These are phyloP conservation scores for Protula sp. DNA, from an alignment of 2,888 invertebrate species.

Conservation along the genomic window DNA sequence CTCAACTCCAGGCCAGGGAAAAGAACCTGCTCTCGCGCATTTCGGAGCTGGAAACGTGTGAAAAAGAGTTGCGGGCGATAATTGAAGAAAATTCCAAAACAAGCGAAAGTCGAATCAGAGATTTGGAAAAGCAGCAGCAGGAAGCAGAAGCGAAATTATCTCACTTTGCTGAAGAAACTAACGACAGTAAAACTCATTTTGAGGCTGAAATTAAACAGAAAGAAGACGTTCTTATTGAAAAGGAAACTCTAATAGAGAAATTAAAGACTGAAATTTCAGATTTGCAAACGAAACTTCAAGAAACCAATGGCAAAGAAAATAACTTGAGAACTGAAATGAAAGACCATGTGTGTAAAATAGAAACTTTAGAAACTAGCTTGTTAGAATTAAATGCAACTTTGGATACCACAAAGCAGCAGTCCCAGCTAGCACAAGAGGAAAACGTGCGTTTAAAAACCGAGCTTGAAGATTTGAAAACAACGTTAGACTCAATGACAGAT, in stretches of 20 bases:
- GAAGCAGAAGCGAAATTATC: no score
- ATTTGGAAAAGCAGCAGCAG: not conserved
- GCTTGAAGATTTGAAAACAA: slow-evolving; percentile 1
- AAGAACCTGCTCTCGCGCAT: not conserved
- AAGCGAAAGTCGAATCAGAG: not conserved
- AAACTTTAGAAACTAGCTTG: not conserved
- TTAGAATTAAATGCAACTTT: not conserved
- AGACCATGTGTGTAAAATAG: not conserved
- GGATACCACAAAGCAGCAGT: no score
- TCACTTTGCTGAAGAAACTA: no score
- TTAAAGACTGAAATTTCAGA: not conserved
- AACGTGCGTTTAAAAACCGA: not conserved
- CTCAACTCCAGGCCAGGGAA: not conserved
- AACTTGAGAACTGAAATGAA: not conserved
- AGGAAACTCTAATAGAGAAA: slow-evolving; percentile 4
- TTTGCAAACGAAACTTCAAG: not conserved
- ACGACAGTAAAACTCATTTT: no score
- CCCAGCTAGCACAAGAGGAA: not conserved
- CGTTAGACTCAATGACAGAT: slow-evolving; percentile 7
- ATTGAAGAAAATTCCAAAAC: not conserved
- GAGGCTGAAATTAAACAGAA: no score
- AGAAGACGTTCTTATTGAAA: no score
- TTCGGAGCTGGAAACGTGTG: not conserved
- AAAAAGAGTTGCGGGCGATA: not conserved
- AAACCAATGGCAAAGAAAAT: not conserved